Conservation (phyloP, 2,113 vertebrate species). For the Prolemur simus region DNA sequence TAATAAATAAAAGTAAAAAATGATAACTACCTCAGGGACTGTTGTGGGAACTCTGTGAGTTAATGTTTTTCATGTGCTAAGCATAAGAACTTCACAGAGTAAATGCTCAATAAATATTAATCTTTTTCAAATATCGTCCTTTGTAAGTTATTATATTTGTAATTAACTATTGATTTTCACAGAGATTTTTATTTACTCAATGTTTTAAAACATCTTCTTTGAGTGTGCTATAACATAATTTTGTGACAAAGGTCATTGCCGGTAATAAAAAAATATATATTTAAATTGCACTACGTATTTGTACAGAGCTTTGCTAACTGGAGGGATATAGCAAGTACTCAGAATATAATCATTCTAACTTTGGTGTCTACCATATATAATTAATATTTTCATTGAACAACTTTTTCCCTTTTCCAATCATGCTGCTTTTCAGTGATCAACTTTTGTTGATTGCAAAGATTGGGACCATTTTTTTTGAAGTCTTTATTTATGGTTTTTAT, state of each 20-base stretch:
- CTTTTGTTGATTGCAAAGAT: background rate
- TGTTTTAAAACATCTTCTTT: background rate
- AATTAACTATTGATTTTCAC: constrained; percentile 26
- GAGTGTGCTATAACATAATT: background rate
- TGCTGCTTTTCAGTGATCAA: background rate
- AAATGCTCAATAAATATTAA: background rate
- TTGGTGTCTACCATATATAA: background rate
- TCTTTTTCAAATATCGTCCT: background rate
- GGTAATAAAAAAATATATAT: background rate
- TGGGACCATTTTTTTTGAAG: background rate
- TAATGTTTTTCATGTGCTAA: background rate
- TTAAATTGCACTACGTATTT: background rate
- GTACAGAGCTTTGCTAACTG: background rate
- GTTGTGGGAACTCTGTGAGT: background rate
- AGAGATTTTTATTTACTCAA: background rate
- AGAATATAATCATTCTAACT: background rate
- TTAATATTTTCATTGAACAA: constrained; percentile 9
- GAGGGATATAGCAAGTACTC: background rate
- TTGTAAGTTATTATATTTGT: background rate
- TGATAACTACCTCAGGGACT: background rate
- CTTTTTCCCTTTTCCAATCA: background rate
- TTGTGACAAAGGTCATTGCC: background rate
- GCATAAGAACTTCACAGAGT: background rate
- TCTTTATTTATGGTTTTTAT: background rate
- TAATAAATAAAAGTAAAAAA: background rate